Evolutionary conservation across 2,888 invertebrate species (phyloP), one percentile per base, ranked within the genome.

Genomic region (Phorcus lineatus): DNA sequence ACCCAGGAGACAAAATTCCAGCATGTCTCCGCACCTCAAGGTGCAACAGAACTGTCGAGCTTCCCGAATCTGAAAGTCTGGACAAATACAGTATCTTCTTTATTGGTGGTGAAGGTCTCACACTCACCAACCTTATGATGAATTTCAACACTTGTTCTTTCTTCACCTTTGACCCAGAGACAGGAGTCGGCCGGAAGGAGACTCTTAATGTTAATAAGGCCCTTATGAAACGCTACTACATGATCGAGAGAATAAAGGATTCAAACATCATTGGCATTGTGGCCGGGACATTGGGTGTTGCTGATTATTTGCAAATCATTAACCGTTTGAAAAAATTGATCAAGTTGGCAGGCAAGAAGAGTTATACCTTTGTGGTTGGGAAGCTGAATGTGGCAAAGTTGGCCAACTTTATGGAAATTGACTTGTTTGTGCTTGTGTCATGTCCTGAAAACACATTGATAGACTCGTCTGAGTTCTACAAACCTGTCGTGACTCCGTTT

Each of bases 331-430:
- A 96, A 92, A 93, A 94, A 77, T 94, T 97, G 77, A 95, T 97
- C 55, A 95, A 95, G 88, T 93, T 94, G 0, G 95, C 96, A 80
- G 96, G 96, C 0, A 98, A 98, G 91, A 98, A 97, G 92, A 96
- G 96, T 84, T 98, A 99, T 91, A 96, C 97, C 70, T 95, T 99
- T 79, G 97, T 97, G 31, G 97, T 99, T 78, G 99, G 99, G 6
- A 98, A 98, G 92, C 96, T 98, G 2, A 99, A 97, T 94, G 96
- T 97, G 16, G 96, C 97, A 0, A 99, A 99, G 93, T 94, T 99
- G 82, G 98, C 98, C 0, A 99, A 99, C 94, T 98, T 99, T 93
- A 95, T 96, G 79, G 97, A 97, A 80, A 92, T 99, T 84, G 98
- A 99, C 90, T 95, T 97, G 66, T 99, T 97, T 94, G 97, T 98